phyloP scores from a whole-genome alignment of 2,113 vertebrate species.

The Callocephalon fimbriatum region DNA sequence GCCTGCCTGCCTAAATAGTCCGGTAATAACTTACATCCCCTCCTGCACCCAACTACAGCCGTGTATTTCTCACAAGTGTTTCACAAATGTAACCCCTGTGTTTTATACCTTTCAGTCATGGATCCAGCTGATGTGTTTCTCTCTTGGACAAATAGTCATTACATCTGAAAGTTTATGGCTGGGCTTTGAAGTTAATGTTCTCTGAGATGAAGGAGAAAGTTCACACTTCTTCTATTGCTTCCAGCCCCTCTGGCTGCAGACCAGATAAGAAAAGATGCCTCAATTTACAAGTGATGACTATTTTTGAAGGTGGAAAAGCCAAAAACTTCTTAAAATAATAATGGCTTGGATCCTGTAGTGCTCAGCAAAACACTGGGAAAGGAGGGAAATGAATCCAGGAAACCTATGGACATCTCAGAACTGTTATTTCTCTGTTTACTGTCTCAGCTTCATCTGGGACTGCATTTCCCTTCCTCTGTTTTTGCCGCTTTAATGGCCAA shows the following conservation, averaged over 20 bases:
- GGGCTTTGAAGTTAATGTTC: constrained; percentile 66
- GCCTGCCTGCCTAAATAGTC: background rate
- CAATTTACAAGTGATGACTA: constrained; percentile 51
- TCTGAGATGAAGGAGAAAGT: constrained; percentile 66
- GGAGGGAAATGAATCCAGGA: constrained; percentile 3
- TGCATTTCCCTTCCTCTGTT: rapidly evolving
- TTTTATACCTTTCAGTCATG: constrained; percentile 49
- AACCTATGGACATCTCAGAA: background rate
- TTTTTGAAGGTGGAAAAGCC: constrained; percentile 56
- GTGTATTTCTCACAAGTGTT: background rate
- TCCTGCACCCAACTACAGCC: background rate
- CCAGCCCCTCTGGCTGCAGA: constrained; percentile 37
- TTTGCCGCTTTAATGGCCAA: background rate
- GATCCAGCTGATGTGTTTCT: constrained; percentile 48
- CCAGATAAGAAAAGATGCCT: constrained; percentile 52
- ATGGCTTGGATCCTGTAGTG: background rate
- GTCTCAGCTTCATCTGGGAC: background rate
- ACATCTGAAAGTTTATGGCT: constrained; percentile 47
- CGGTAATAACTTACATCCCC: background rate
- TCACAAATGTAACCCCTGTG: constrained; percentile 47
- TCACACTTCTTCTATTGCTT: constrained; percentile 62
- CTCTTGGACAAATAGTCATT: constrained; percentile 49
- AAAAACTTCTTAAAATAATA: constrained; percentile 42
- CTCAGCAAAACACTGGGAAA: constrained; percentile 27
- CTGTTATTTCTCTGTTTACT: background rate